Evolutionary conservation across 1,140 invertebrate species (phyloP), one percentile per base, ranked within the genome.

Genomic region (Adoxophyes honmai): DNA sequence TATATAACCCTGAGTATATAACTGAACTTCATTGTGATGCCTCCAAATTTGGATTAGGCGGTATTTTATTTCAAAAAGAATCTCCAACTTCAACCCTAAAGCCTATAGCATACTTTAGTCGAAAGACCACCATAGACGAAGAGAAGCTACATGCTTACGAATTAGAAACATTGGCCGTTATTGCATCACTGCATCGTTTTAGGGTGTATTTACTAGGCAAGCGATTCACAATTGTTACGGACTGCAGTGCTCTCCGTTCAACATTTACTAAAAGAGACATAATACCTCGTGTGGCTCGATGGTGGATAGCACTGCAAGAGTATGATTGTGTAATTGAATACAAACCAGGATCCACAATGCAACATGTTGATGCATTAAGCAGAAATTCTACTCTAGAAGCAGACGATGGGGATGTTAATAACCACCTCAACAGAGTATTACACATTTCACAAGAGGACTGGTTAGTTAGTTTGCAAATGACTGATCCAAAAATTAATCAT

Each of bases 191-290:
- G 0, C 70, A 74, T 52, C 35, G 55, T n/a, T 83, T 82, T 34
- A 64, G 73, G 34, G 59, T 73, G 6, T 77, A 71, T 34, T 38
- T 81, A 13, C 8, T 80, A 8, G 80, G 76, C 2, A 75, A 77
- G 11, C 51, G 52, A 11, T 88, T 86, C 48, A 73, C 34, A 6
- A 60, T 88, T 0, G 54, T 86, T n/a, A 80, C 78, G 0, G 83
- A 84, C 60, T 87, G 80, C 37, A 71, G 66, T 13, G 76, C 73
- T 0, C 56, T 86, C 0, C 67, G 58, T 39, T 34, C 34, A 7
- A 66, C 69, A 0, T 58, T 60, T 55, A 55, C 33, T 9, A 81
- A 73, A 59, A 54, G 62, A 34, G 68, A 75, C 39, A 37, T 71
- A 6, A 52, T 62, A 42, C 64, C 71, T 10, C 18, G 69, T 36